Evolutionary conservation across 2,113 vertebrate species (phyloP).

Genomic region (Nycticebus coucang): DNA sequence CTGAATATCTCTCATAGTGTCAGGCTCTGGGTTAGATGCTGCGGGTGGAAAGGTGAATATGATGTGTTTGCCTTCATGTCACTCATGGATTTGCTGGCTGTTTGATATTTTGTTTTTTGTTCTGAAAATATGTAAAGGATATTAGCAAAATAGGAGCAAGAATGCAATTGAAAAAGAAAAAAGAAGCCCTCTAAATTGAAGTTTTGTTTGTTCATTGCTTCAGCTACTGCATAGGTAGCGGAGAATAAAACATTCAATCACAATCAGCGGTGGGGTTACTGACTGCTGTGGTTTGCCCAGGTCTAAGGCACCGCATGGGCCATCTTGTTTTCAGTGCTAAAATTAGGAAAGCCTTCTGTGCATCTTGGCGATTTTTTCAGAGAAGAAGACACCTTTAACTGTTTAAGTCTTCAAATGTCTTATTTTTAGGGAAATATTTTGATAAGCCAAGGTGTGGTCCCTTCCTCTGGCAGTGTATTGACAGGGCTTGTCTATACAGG

Average conservation of each 20-base stretch:
- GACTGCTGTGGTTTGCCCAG: neutral
- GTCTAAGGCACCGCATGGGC: neutral
- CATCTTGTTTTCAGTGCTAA: neutral
- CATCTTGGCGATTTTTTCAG: neutral
- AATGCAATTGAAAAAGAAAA: neutral
- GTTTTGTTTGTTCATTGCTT: neutral
- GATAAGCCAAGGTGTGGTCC: neutral
- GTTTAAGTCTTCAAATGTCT: neutral
- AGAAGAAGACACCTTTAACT: neutral
- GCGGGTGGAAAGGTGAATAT: neutral
- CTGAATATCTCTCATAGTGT: neutral
- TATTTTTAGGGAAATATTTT: slow-evolving; percentile 3
- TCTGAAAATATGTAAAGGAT: slow-evolving; percentile 6
- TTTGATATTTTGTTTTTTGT: slow-evolving; percentile 31
- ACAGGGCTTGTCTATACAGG: neutral
- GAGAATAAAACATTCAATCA: neutral
- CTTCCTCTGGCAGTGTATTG: neutral
- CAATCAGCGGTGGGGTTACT: neutral
- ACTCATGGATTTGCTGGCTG: neutral
- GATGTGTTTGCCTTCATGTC: neutral
- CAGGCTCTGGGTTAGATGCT: neutral
- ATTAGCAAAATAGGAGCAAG: neutral
- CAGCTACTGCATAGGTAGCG: neutral
- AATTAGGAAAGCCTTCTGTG: neutral
- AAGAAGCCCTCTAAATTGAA: neutral